Base-by-base conservation (phyloP, 2,797 vertebrate genomes). In the Tenualosa ilisha region DNA sequence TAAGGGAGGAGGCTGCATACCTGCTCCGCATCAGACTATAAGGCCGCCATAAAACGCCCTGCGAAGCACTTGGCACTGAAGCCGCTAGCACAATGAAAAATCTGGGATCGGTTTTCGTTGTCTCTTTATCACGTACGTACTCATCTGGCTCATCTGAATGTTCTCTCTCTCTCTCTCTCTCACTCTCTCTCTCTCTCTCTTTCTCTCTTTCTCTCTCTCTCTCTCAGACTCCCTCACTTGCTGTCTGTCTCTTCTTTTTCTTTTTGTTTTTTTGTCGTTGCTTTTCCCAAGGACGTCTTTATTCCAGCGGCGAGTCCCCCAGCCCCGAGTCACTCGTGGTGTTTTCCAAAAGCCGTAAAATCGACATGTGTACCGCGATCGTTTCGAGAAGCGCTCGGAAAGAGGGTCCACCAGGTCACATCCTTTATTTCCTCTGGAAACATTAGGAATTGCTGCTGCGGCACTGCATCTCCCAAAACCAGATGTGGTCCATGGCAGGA, bases 401-500 rank as follows among this genome's bases (percentile, higher is more conserved):
- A 40, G 26, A 82, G 43, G 72, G 88, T 88, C 24, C 84, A 79
- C 50, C 82, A 9, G 86, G 50, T 86, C 85, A 43, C 86, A 86
- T 86, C 82, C 86, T 26, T 72, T 37, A 87, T 84, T 87, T 90
- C 88, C 88, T 89, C 85, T 91, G 88, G 89, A 92, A 90, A 79
- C 72, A 79, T 79, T 79, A 22, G 37, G 40, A 92, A 88, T 89
- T 86, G 89, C 91, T 89, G 88, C 85, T 84, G 87, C 79, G 86
- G 87, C 89, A 3, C 84, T 89, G 85, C 89, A 92, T 91, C 86
- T 92, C 89, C 89, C 87, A 40, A 91, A 92, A 91, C 88, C 93
- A 92, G 92, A 93, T 93, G 92, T 92, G 88, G n/a, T 84, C 87
- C 88, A 93, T 92, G 92, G 89, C 89, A 92, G 87, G 83, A 46